Evolutionary conservation across 2,888 invertebrate genomes (phyloP), one percentile per base, ranked within the genome.

Genomic region (Troglohyphantes excavatus): DNA sequence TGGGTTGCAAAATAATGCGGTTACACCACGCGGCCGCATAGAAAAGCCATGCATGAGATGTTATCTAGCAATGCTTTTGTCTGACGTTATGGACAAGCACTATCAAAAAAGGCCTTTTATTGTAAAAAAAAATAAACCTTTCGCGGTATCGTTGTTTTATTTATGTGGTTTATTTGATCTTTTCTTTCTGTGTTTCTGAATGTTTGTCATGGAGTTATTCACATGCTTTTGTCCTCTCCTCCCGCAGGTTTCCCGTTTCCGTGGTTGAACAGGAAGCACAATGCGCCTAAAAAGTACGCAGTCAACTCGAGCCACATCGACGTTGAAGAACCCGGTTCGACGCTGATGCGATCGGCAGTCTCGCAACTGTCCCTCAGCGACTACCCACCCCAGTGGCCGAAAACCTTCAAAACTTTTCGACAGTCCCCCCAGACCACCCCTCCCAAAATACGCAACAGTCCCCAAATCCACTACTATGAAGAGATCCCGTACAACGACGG

Each of bases 171-270:
- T 39, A 17, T 59, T 26, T 65, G 43, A 23, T n/a, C 53, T 43
- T 73, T 84, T 67, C 76, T 84, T 33, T 61, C 67, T 63, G 72
- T 87, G 87, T 78, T 33, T 81, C 72, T 46, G 61, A 23, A 67
- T 87, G 81, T 88, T 88, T 81, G 88, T 87, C 87, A 87, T 87
- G 79, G 75, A 68, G 39, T 70, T 59, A 75, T 82, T 90, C 89
- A 84, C 89, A 78, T 75, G 29, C 75, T 85, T 88, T 91, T 53
- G 53, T 53, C 61, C 73, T 78, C 84, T 90, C n/a, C n/a, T 53
- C 83, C 68, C 43, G 27, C 78, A 91, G 91, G 91, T 89, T 91
- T 91, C 76, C 89, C 89, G 75, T 89, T 91, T 91, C 91, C 89
- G 84, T 82, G 91, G 84, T 53, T 89, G 72, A 75, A 63, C 85